Percentiles rank a stretch among this genome's conserved stretches.
Conservation (phyloP, 2,797 vertebrate species). For the Euphonia xanthogaster region DNA sequence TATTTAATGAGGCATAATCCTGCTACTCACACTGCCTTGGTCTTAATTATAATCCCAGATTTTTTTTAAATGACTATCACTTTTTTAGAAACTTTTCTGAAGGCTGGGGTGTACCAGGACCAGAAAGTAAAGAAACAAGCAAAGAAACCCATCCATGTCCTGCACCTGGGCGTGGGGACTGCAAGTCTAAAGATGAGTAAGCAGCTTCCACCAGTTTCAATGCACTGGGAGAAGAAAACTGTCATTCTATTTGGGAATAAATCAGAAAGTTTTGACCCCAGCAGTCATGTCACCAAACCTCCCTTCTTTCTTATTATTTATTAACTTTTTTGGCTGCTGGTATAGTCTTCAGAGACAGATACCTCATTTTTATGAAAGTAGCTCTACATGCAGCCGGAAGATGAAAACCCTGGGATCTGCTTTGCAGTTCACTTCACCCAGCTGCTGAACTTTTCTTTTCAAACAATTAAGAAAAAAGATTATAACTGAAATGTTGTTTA, state of each 20-base stretch:
- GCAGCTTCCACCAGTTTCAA: not conserved
- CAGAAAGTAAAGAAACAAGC: not conserved
- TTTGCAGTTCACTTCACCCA: not conserved
- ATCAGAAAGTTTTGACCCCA: not conserved
- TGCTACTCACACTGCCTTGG: not conserved
- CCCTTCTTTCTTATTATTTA: not conserved
- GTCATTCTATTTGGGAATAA: not conserved
- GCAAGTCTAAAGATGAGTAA: not conserved
- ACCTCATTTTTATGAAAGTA: not conserved
- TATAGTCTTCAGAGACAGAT: not conserved
- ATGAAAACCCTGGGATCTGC: not conserved
- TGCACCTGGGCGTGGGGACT: not conserved
- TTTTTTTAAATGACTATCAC: not conserved
- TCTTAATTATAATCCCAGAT: not conserved
- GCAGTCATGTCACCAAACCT: not conserved
- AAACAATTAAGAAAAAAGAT: not conserved
- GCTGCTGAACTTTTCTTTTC: not conserved
- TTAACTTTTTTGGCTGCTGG: not conserved
- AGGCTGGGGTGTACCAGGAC: not conserved
- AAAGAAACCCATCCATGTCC: not conserved
- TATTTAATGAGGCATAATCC: not conserved
- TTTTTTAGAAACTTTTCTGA: not conserved
- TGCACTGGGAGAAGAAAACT: not conserved
- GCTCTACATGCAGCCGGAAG: not conserved
- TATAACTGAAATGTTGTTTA: not conserved